Percentiles rank a stretch among this genome's conserved stretches.
Conservation (phyloP, 2,113 vertebrate genomes). For the Nannospalax galili region DNA sequence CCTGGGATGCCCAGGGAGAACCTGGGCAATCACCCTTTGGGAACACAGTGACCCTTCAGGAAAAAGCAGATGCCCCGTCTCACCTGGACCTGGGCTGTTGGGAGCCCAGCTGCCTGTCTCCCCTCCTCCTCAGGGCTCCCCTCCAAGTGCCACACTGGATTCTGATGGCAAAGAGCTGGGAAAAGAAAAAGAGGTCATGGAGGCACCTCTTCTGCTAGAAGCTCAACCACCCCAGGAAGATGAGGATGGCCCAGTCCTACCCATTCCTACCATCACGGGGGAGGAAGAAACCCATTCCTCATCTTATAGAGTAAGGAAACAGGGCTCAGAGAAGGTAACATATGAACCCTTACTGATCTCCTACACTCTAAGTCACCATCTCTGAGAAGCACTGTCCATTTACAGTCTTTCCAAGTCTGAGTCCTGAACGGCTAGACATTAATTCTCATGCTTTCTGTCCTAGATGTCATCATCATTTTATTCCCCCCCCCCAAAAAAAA, state of each 20-base stretch:
- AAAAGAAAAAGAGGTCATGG: constrained; percentile 19
- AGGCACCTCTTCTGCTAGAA: neutral
- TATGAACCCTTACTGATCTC: neutral
- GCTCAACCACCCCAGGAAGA: neutral
- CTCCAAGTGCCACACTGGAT: neutral
- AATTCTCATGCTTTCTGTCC: neutral
- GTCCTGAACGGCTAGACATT: neutral
- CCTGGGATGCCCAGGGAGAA: neutral
- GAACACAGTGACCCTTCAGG: neutral
- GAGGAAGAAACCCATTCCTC: neutral
- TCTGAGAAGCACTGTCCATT: neutral
- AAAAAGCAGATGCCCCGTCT: constrained; percentile 25
- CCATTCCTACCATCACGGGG: neutral
- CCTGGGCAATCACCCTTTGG: neutral
- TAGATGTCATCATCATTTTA: neutral
- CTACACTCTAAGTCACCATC: neutral
- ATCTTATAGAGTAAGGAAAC: neutral
- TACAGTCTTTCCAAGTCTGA: neutral
- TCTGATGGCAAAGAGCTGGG: constrained; percentile 66
- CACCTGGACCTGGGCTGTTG: constrained; percentile 61
- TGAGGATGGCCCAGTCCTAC: neutral
- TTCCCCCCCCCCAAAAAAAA: neutral
- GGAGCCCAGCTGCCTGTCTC: neutral
- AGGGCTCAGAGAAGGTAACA: neutral
- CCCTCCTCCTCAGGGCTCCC: neutral